Evolutionary conservation across 1,140 invertebrate genomes (phyloP).

Genomic region (Ostrea edulis): DNA sequence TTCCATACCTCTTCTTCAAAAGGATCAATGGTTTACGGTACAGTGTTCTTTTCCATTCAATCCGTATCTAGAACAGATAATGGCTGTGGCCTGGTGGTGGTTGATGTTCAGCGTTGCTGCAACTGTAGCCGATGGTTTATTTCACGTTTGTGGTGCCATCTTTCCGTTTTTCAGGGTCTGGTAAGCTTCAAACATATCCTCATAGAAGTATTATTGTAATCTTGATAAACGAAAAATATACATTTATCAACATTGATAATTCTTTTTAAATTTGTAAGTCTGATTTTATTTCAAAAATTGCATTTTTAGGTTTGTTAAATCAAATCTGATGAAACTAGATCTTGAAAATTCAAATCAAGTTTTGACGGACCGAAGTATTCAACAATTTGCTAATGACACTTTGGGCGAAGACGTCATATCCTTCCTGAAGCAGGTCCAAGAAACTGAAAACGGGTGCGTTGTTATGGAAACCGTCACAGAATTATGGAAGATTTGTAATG

Average conservation of each 20-base stretch:
- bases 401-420: neutral
- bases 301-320: neutral
- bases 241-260: too few relatives aligned
- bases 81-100: neutral
- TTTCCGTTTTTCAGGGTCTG: neutral
- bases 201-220: too few relatives aligned
- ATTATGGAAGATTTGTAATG: neutral
- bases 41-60: neutral
- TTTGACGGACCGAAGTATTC: neutral
- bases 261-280: too few relatives aligned
- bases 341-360: neutral
- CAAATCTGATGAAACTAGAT: neutral
- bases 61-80: neutral
- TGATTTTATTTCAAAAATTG: too few relatives aligned
- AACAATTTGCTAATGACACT: neutral
- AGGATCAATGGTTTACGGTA: neutral
- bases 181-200: neutral
- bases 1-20: too few relatives aligned
- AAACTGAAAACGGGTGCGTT: neutral
- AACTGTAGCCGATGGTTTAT: neutral
- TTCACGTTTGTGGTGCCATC: neutral
- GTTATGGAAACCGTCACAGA: constrained; percentile 4
- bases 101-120: neutral
- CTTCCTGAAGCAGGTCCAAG: neutral
- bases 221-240: too few relatives aligned